Percentiles rank a stretch among this genome's conserved stretches.
Conservation (phyloP, 2,113 vertebrate species). For the Hemiprocne comata region DNA sequence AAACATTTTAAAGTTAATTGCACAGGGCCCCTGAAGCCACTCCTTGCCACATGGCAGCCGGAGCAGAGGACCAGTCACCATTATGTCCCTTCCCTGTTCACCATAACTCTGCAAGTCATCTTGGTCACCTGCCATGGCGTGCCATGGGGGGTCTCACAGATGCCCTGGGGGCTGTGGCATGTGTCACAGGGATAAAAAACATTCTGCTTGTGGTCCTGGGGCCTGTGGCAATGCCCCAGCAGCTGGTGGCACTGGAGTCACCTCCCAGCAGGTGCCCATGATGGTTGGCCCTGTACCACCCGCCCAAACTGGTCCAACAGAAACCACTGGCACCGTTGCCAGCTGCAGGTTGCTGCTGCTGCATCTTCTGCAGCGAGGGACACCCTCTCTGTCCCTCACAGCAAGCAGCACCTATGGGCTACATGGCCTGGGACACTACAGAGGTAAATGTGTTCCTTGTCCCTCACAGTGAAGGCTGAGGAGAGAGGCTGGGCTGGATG, state of each 20-base stretch:
- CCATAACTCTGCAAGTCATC: background rate
- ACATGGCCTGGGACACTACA: background rate
- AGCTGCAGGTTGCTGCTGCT: accelerated
- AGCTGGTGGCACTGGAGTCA: background rate
- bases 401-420: background rate
- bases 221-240: background rate
- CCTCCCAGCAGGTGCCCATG: accelerated
- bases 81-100: background rate
- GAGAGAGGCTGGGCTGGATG: background rate
- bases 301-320: background rate
- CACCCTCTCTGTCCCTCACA: background rate
- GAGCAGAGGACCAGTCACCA: background rate
- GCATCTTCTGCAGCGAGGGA: background rate
- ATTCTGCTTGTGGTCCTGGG: background rate
- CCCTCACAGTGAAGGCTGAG: background rate
- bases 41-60: background rate
- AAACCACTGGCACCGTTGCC: background rate
- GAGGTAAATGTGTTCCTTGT: accelerated
- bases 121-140: background rate
- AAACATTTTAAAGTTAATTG: background rate
- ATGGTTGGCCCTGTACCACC: background rate
- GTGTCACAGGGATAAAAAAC: background rate
- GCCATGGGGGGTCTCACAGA: accelerated
- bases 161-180: background rate
- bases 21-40: background rate